These are phyloP conservation scores for Xyliphius kryptos DNA, from an alignment of 2,113 vertebrate species.

Conservation along the genomic window DNA sequence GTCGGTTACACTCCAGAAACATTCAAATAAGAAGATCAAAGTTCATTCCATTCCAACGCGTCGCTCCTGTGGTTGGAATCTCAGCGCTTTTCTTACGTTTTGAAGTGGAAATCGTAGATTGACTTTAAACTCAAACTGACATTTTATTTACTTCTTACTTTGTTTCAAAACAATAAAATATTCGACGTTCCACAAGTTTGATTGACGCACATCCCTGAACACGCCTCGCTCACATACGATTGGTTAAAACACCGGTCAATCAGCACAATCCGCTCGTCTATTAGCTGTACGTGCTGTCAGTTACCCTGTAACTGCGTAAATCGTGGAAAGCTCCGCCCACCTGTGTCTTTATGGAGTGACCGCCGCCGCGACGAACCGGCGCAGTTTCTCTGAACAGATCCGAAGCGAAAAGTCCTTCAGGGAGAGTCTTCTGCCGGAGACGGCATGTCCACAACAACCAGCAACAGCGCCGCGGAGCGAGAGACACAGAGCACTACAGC, in stretches of 20 bases:
- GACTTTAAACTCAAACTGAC: background rate
- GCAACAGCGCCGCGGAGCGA: background rate
- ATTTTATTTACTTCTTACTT: background rate
- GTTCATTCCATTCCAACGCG: too few relatives aligned
- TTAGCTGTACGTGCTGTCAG: background rate
- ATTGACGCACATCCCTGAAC: background rate
- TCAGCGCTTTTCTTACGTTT: too few relatives aligned
- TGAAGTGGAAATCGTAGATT: too few relatives aligned
- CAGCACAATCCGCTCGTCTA: background rate
- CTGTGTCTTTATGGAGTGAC: background rate
- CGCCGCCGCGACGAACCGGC: conserved; percentile 1
- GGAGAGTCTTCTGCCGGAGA: background rate
- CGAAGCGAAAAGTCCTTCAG: background rate
- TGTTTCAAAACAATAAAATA: background rate
- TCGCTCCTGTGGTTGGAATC: too few relatives aligned
- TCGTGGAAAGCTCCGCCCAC: background rate
- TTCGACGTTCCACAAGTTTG: background rate
- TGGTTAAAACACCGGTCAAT: background rate
- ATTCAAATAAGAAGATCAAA: too few relatives aligned
- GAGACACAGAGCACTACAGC: background rate
- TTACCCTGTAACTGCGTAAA: background rate
- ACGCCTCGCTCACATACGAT: background rate
- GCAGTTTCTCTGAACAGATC: background rate
- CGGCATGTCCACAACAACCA: background rate
- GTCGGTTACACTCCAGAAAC: too few relatives aligned